These are phyloP conservation scores for Euphonia xanthogaster DNA, from an alignment of 2,797 vertebrate genomes.

Conservation along the genomic window DNA sequence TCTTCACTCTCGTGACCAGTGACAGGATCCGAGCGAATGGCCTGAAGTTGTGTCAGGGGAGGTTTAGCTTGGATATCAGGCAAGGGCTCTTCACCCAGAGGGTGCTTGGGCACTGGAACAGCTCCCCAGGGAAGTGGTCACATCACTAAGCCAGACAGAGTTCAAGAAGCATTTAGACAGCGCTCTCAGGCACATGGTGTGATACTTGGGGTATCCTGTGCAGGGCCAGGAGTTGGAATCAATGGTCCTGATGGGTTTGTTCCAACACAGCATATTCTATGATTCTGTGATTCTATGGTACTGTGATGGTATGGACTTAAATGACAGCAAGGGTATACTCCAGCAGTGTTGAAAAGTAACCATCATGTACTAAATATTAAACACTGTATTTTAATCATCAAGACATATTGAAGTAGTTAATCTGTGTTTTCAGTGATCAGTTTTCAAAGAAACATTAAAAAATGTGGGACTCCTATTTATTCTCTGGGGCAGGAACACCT, in stretches of 20 bases:
- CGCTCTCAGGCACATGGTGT: neutral
- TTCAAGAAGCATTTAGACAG: neutral
- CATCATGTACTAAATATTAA: neutral
- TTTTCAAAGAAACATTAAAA: neutral
- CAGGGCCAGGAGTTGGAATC: neutral
- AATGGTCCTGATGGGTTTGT: neutral
- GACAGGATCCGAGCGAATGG: neutral
- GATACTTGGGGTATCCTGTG: neutral
- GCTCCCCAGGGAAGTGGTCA: neutral
- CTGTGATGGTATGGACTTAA: neutral
- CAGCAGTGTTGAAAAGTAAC: neutral
- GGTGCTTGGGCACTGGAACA: accelerated
- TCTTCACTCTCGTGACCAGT: neutral
- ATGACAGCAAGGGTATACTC: neutral
- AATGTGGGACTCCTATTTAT: neutral
- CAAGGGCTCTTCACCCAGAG: neutral
- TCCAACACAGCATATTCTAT: neutral
- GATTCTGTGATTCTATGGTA: neutral
- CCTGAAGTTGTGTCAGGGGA: neutral
- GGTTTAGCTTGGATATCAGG: neutral
- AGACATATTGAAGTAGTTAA: neutral
- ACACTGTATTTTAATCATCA: neutral
- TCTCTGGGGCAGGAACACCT: neutral
- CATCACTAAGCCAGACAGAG: neutral
- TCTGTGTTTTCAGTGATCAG: neutral